A percentile compares a stretch with the other conserved stretches of the same genome.
These are phyloP conservation scores for Syrmaticus mikado DNA, from an alignment of 2,113 vertebrate genomes.

Conservation along the genomic window DNA sequence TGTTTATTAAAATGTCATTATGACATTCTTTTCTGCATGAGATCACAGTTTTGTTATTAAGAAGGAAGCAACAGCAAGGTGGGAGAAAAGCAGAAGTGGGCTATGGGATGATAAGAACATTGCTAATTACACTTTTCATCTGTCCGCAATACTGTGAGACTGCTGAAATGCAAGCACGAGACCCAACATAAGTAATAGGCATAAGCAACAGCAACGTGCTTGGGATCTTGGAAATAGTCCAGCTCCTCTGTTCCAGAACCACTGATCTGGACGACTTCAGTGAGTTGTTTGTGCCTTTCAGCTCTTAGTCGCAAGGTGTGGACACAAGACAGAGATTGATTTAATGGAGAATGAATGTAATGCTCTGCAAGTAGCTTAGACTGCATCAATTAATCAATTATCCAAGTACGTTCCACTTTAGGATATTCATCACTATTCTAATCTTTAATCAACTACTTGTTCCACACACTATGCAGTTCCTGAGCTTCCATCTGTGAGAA, in stretches of 20 bases:
- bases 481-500: background rate
- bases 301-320: slow-evolving; percentile 13
- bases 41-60: slow-evolving; percentile 36
- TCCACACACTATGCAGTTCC: background rate
- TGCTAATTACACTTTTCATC: slow-evolving; percentile 1
- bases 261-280: background rate
- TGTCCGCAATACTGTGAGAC: background rate
- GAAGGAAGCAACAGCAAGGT: background rate
- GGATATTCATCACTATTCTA: slow-evolving; percentile 54
- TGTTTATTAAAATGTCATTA: slow-evolving; percentile 67
- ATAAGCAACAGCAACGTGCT: background rate
- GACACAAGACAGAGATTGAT: slow-evolving; percentile 50
- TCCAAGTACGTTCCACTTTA: slow-evolving; percentile 48
- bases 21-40: slow-evolving; percentile 42
- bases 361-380: slow-evolving; percentile 43
- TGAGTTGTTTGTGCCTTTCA: slow-evolving; percentile 6
- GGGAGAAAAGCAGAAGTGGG: background rate
- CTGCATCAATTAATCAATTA: slow-evolving; percentile 70
- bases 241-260: background rate
- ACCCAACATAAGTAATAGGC: background rate
- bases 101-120: background rate
- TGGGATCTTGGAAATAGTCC: background rate
- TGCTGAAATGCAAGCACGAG: background rate
- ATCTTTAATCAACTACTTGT: slow-evolving; percentile 55
- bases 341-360: slow-evolving; percentile 43